Percentiles rank a stretch among this genome's conserved stretches.
Conservation (phyloP, 2,888 invertebrate genomes). For the Amphipyra berbera region DNA sequence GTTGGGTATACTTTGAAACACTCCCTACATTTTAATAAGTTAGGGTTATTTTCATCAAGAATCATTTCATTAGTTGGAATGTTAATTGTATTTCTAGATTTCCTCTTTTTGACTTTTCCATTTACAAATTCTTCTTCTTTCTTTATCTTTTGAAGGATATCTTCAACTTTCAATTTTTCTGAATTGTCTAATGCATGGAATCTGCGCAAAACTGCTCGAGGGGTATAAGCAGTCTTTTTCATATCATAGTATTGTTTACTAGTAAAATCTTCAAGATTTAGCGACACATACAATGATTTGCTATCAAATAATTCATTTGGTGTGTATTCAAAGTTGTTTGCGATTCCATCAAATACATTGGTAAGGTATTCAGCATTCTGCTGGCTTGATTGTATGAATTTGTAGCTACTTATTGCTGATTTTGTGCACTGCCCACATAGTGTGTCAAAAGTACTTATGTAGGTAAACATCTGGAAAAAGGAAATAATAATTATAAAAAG, state of each 20-base stretch:
- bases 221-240: constrained; percentile 47
- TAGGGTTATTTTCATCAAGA: constrained; percentile 61
- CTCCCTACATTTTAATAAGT: constrained; percentile 68
- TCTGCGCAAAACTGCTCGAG: constrained; percentile 61
- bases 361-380: constrained; percentile 64
- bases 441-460: constrained; percentile 64
- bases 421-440: constrained; percentile 72
- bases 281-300: constrained; percentile 70
- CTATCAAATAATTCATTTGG: constrained; percentile 49
- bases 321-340: constrained; percentile 61
- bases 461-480: constrained; percentile 71
- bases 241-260: constrained; percentile 71
- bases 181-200: constrained; percentile 53
- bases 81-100: constrained; percentile 24
- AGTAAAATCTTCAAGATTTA: constrained; percentile 66
- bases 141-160: constrained; percentile 23
- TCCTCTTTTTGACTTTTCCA: constrained; percentile 34
- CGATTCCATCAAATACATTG: constrained; percentile 64
- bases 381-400: constrained; percentile 67
- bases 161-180: constrained; percentile 41
- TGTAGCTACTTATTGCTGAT: constrained; percentile 68
- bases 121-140: constrained; percentile 37
- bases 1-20: constrained; percentile 71
- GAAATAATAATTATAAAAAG: background rate
- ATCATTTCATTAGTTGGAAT: constrained; percentile 69